Evolutionary conservation across 1,140 invertebrate genomes (phyloP), one percentile per base, ranked within the genome.

Genomic region (Drosophila quadrilineata): DNA sequence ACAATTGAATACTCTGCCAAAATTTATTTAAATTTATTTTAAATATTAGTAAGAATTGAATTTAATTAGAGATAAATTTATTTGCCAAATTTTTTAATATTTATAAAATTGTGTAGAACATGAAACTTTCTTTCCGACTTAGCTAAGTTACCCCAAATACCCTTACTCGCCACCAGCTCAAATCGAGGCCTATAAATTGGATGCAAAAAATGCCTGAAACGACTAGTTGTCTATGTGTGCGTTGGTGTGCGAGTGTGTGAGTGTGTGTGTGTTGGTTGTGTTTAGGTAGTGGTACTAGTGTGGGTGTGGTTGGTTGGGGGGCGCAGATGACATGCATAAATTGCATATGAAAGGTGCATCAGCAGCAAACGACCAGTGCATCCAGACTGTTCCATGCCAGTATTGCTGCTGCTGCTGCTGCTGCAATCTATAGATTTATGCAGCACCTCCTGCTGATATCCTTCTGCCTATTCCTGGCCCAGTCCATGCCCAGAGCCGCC

Each of bases 311-410:
- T 12, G 6, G 31, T 33, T 29, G 48, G 9, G 19, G 3, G 16
- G 79, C 79, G 22, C 63, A 79, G 80, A 79, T 85, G 79, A 85
- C 79, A 73, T 79, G 71, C 79, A 85, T 85, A 85, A 85, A 85
- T 85, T 85, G 79, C 79, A 85, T 75, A 79, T 85, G 70, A 84
- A 84, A 84, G 77, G 77, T 84, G 77, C 77, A 84, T 84, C 77
- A 77, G 49, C 57, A 82, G 67, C 49, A 53, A 38, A 9, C 50
- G 14, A 50, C 16, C 54, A 45, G 50, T 48, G 48, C 48, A 33
- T 53, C 21, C 24, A 22, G 46, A 14, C 9, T 26, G 43, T n/a
- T n/a, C n/a, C 53, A 50, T 14, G n/a, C 22, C 54, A 31, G 46
- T 29, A 63, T 21, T 22, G 40, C 21, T 28, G 24, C 58, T 48